Base-by-base conservation (phyloP, 2,113 vertebrate genomes). In the Piprites chloris region DNA sequence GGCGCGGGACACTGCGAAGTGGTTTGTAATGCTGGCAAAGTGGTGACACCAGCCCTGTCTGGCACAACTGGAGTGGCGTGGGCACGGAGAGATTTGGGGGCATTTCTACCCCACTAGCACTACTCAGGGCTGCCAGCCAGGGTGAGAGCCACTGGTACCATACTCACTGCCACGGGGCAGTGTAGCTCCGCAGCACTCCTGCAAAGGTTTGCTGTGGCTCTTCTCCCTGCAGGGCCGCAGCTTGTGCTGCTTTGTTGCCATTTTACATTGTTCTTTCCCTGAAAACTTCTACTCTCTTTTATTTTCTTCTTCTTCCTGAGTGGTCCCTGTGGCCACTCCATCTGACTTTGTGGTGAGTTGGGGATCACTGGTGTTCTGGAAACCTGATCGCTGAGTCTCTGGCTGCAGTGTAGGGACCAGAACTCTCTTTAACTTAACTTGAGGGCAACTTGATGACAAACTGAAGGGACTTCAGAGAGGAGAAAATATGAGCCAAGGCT, bases 401-500 rank as follows among this genome's bases (percentile, higher is more conserved):
- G 7, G 69, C 89, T 93, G 80, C 67, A 85, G 77, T 53, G 61
- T 33, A 95, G 87, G 85, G 93, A 90, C 71, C 56, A 87, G 69
- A 93, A 62, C 68, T 94, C 82, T 79, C 84, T 78, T 94, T 77
- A 72, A 52, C 83, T 97, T 85, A 93, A 96, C 93, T 65, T 92
- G 91, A 97, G 84, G 92, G 94, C 15, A 72, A 96, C 78, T 95
- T 65, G 95, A 94, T 96, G 96, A 97, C 96, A 96, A 96, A 94
- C 86, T 92, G 95, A 95, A 96, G 86, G 80, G 69, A 96, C 93
- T 97, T 97, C 95, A 96, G 95, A 97, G 88, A 91, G 11, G n/a
- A 90, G 85, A 55, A 96, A 95, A 95, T 93, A 96, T 87, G 85
- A 96, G 88, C 88, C 92, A 89, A 90, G 66, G 78, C 92, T 93